Conservation (phyloP, 53 echinoderm and acorn worm species). For the Pentamera pediparva region DNA sequence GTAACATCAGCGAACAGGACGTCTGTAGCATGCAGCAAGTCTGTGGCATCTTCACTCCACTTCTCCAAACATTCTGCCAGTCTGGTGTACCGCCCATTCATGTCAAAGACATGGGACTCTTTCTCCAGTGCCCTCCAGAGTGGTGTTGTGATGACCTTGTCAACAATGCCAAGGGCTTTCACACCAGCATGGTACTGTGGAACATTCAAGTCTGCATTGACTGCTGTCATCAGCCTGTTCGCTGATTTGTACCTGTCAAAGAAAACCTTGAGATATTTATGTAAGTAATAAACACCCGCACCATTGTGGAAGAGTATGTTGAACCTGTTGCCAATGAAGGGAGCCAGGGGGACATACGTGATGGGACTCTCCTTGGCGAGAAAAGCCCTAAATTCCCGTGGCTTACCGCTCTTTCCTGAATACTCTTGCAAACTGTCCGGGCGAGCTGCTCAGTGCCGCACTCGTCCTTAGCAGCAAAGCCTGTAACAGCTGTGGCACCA, state of each 20-base stretch:
- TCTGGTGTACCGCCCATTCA: constrained; percentile 26
- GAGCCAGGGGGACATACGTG: constrained; percentile 29
- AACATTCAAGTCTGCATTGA: constrained; percentile 47
- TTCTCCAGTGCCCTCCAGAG: constrained; percentile 52
- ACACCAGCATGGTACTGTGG: constrained; percentile 35
- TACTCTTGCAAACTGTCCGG: constrained; percentile 41
- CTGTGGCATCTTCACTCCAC: constrained; percentile 48
- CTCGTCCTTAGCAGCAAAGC: background rate
- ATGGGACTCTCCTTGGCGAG: background rate
- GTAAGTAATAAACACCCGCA: constrained; percentile 41
- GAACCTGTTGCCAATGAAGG: constrained; percentile 53
- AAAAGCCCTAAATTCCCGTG: constrained; percentile 37
- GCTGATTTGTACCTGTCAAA: constrained; percentile 36
- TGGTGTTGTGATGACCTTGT: constrained; percentile 55
- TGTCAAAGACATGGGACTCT: background rate
- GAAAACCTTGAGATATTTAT: constrained; percentile 15
- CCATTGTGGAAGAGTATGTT: constrained; percentile 57
- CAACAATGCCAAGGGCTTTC: constrained; percentile 52
- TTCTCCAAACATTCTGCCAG: constrained; percentile 33
- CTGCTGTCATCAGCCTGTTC: constrained; percentile 42
- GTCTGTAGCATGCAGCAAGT: constrained; percentile 34
- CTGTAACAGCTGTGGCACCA: constrained; percentile 17
- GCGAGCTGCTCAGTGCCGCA: constrained; percentile 26
- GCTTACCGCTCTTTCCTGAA: constrained; percentile 47
- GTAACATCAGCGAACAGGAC: constrained; percentile 37